phyloP scores from a whole-genome alignment of 2,113 vertebrate genomes.

The Aramus guarauna region DNA sequence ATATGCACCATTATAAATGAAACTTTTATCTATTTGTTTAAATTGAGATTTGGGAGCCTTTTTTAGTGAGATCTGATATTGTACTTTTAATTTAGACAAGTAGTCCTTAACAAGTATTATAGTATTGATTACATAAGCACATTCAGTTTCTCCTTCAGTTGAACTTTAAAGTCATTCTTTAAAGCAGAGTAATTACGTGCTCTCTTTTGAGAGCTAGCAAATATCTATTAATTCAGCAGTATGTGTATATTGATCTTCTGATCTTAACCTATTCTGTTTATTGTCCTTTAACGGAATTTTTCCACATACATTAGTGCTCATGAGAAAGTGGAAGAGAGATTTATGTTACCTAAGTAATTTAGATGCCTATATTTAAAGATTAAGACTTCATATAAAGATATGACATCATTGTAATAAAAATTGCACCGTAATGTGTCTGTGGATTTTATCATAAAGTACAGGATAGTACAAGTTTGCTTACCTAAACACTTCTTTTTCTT shows the following conservation, averaged over 20 bases:
- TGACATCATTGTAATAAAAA: background rate
- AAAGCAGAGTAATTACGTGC: conserved; percentile 25
- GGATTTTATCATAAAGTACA: background rate
- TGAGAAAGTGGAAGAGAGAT: background rate
- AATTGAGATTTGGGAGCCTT: background rate
- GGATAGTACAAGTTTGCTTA: background rate
- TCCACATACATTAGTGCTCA: background rate
- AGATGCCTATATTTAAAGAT: background rate
- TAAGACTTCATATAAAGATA: background rate
- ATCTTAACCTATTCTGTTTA: conserved; percentile 50
- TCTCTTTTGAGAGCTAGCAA: conserved; percentile 36
- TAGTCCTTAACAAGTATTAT: background rate
- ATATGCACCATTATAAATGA: background rate
- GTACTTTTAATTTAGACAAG: background rate
- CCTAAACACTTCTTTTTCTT: background rate
- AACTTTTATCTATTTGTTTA: background rate
- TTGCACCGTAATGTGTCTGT: background rate
- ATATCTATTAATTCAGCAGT: conserved; percentile 62
- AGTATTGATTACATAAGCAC: conserved; percentile 28
- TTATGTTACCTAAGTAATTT: background rate
- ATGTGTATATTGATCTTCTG: conserved; percentile 55
- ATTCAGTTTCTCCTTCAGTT: conserved; percentile 48
- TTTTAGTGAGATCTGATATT: background rate
- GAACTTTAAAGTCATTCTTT: conserved; percentile 42
- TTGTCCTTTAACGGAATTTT: conserved; percentile 49